These are phyloP conservation scores for Diadumene lineata DNA, from an alignment of 92 coral and sea anemone genomes.

Conservation along the genomic window DNA sequence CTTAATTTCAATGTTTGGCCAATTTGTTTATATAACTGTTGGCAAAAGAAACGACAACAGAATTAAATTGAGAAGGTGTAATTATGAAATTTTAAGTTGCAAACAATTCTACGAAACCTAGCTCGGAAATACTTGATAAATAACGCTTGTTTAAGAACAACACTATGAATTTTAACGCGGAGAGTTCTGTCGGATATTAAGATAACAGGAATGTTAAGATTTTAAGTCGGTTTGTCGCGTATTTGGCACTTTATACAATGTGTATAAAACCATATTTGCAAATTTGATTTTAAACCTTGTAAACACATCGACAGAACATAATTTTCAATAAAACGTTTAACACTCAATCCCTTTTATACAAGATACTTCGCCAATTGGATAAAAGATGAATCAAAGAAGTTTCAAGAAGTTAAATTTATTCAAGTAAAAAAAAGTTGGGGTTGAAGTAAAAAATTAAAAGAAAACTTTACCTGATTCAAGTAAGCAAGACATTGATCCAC, in stretches of 20 bases:
- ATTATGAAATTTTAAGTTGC: neutral
- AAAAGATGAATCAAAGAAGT: too few relatives aligned
- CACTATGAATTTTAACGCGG: neutral
- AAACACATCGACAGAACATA: too few relatives aligned
- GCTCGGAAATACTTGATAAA: too few relatives aligned
- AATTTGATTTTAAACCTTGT: too few relatives aligned
- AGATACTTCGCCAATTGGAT: too few relatives aligned
- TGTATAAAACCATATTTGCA: neutral
- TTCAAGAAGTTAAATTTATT: too few relatives aligned
- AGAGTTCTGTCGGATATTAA: neutral
- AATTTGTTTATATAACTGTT: neutral
- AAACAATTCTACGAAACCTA: too few relatives aligned
- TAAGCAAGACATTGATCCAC: conserved; percentile 92
- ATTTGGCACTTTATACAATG: neutral
- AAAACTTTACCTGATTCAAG: conserved; percentile 94
- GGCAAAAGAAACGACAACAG: neutral
- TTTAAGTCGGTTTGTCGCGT: neutral
- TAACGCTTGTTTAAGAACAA: neutral
- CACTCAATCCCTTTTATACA: too few relatives aligned
- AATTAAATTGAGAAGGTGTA: neutral
- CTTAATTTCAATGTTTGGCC: neutral
- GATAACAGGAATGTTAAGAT: neutral
- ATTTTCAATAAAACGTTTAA: too few relatives aligned
- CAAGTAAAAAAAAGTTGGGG: too few relatives aligned
- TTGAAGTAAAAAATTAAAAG: too few relatives aligned